Conservation (phyloP, 1,140 invertebrate genomes). For the Venustaconcha ellipsiformis region DNA sequence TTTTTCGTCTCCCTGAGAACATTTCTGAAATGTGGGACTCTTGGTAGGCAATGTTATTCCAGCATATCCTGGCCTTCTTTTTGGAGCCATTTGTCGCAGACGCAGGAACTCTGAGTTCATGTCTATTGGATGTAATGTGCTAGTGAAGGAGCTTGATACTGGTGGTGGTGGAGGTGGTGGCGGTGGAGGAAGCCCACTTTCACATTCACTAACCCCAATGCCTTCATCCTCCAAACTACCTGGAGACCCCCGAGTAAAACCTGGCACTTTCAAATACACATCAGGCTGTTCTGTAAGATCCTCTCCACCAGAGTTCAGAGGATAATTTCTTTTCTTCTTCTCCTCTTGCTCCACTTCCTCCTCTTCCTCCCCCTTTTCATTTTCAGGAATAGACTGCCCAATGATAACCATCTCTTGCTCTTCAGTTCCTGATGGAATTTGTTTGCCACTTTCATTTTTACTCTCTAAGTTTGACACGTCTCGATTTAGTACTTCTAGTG, state of each 20-base stretch:
- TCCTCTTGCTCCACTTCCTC: constrained; percentile 19
- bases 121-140: constrained; percentile 30
- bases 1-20: constrained; percentile 8
- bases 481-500: too few species aligned
- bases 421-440: too few species aligned
- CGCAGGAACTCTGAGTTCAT: constrained; percentile 31
- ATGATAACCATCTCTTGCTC: constrained; percentile 6
- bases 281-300: constrained; percentile 7
- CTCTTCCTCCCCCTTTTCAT: constrained; percentile 23
- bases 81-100: constrained; percentile 31
- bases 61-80: constrained; percentile 32
- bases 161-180: constrained; percentile 7
- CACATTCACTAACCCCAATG: constrained; percentile 3
- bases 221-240: constrained; percentile 13
- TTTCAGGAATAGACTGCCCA: constrained; percentile 29
- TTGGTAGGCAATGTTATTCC: constrained; percentile 28
- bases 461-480: too few species aligned
- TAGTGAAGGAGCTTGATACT: constrained; percentile 14
- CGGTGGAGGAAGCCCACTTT: not conserved
- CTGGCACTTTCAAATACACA: not conserved
- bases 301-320: constrained; percentile 1
- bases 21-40: constrained; percentile 19
- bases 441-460: too few species aligned
- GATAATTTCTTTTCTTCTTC: constrained; percentile 3
- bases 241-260: constrained; percentile 7